Conservation (phyloP, 2,113 vertebrate species). For the Nesogale talazaci region DNA sequence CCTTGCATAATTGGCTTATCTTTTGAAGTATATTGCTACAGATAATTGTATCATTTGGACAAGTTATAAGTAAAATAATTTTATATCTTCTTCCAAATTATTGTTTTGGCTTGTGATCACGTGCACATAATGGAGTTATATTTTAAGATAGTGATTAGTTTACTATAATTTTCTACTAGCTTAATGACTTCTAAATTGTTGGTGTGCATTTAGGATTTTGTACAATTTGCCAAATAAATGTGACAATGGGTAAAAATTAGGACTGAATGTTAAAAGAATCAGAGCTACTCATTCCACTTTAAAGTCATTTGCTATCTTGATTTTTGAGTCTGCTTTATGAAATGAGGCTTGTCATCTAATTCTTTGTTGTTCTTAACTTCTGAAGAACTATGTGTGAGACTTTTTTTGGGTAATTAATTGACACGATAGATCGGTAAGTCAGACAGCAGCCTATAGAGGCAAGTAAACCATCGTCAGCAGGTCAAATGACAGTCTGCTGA, state of each 20-base stretch:
- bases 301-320: slow-evolving; percentile 12
- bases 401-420: neutral
- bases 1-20: slow-evolving; percentile 6
- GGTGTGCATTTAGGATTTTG: neutral
- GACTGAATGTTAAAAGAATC: too few species aligned
- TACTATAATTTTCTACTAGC: neutral
- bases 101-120: slow-evolving; percentile 53
- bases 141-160: neutral
- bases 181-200: neutral
- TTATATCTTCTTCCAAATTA: neutral
- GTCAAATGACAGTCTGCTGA: too few species aligned
- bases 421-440: too few species aligned
- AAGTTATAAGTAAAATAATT: neutral
- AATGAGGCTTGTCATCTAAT: neutral
- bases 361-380: neutral
- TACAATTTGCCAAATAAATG: slow-evolving; percentile 9
- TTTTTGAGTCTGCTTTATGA: slow-evolving; percentile 25
- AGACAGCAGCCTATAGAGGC: too few species aligned
- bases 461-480: too few species aligned
- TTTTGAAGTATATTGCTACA: slow-evolving; percentile 27
- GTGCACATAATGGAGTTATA: neutral
- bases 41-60: neutral
- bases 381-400: neutral
- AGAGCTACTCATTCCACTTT: neutral
- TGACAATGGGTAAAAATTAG: neutral